Conservation (phyloP, 1,140 invertebrate species). For the Rhizoglyphus robini region DNA sequence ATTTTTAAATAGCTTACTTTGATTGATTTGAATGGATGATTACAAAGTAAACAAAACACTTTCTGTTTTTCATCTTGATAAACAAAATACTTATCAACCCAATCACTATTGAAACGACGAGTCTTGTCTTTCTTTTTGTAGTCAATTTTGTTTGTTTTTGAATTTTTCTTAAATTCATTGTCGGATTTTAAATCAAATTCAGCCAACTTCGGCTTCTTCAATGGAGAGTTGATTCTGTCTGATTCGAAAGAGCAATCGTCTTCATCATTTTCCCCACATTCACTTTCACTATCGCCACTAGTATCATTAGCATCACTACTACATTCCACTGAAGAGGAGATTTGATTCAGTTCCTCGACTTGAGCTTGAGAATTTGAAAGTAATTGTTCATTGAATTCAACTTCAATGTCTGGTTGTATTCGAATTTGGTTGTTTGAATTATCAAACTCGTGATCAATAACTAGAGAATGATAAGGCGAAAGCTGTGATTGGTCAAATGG, state of each 20-base stretch:
- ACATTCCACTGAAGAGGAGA: too few relatives aligned
- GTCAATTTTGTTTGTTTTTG: neutral
- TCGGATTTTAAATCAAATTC: neutral
- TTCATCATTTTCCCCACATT: neutral
- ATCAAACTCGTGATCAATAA: too few relatives aligned
- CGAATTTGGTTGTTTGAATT: too few relatives aligned
- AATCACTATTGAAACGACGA: neutral
- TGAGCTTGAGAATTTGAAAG: too few relatives aligned
- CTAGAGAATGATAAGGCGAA: too few relatives aligned
- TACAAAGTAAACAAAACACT: neutral
- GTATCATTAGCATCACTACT: too few relatives aligned
- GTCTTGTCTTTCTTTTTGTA: neutral
- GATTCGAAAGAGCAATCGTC: neutral
- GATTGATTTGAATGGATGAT: neutral
- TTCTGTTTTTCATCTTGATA: neutral
- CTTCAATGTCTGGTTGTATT: too few relatives aligned
- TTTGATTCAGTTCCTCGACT: too few relatives aligned
- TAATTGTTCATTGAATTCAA: too few relatives aligned
- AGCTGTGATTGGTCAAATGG: too few relatives aligned
- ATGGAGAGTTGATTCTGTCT: neutral
- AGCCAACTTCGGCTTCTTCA: neutral
- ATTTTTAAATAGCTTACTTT: neutral
- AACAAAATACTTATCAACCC: neutral
- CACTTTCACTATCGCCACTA: too few relatives aligned
- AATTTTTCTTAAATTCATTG: too few relatives aligned